These are phyloP conservation scores for Agrilus cyanescens DNA, from an alignment of 2,888 invertebrate genomes.

Conservation along the genomic window DNA sequence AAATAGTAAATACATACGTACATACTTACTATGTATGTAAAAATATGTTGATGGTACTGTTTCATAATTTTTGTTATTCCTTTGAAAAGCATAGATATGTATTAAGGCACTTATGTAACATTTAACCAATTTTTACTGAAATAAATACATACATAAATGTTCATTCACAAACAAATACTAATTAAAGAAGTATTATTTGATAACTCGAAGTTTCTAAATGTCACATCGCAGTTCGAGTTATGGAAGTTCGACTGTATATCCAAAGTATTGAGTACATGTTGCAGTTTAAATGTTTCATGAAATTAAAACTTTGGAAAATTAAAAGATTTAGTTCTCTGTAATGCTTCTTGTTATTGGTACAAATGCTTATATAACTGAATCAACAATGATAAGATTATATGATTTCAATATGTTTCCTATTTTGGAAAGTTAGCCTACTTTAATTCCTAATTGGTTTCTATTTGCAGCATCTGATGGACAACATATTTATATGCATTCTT, in stretches of 20 bases:
- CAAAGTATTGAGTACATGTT: constrained; percentile 25
- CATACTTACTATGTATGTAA: too few species aligned
- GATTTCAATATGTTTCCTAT: constrained; percentile 1
- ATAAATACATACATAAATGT: too few species aligned
- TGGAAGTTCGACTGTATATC: constrained; percentile 5
- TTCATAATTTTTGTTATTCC: too few species aligned
- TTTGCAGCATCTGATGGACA: constrained; percentile 77
- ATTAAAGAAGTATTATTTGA: too few species aligned
- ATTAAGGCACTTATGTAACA: too few species aligned
- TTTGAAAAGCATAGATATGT: too few species aligned
- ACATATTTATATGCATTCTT: constrained; percentile 79
- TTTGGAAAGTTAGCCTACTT: background rate
- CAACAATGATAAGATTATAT: background rate
- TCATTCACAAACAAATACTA: too few species aligned
- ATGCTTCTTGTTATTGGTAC: background rate
- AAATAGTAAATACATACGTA: too few species aligned
- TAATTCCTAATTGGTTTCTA: constrained; percentile 18
- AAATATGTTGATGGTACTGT: too few species aligned
- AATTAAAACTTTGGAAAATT: constrained; percentile 20
- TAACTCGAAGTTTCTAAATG: too few species aligned
- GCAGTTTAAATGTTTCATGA: constrained; percentile 12
- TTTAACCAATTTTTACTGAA: too few species aligned
- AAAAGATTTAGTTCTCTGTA: constrained; percentile 7
- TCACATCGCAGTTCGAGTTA: too few species aligned
- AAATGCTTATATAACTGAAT: background rate